Evolutionary conservation across 2,113 vertebrate species (phyloP).

Genomic region (Gasterosteus nipponicus): DNA sequence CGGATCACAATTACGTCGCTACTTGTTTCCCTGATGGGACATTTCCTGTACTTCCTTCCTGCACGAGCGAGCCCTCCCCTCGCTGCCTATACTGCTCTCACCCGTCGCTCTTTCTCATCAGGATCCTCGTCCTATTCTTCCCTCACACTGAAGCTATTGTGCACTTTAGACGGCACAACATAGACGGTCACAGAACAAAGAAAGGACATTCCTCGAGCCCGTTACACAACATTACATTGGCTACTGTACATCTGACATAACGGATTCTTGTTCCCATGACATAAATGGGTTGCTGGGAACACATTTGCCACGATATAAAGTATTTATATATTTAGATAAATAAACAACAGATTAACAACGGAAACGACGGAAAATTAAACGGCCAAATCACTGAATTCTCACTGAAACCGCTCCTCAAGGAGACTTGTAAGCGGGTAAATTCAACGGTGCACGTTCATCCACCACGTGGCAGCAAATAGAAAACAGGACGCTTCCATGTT

Average conservation of each 20-base stretch:
- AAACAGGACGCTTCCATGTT: conserved; percentile 3
- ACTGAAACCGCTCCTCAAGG: not conserved
- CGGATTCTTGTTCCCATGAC: not conserved
- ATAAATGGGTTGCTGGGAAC: not conserved
- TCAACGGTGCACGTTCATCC: not conserved
- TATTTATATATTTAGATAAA: not conserved
- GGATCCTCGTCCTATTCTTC: conserved; percentile 11
- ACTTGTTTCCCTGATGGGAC: conserved; percentile 73
- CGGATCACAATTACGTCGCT: conserved; percentile 68
- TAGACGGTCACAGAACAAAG: not conserved
- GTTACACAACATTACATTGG: not conserved
- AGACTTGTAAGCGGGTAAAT: not conserved
- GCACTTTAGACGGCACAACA: conserved; percentile 5
- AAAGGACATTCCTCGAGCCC: not conserved
- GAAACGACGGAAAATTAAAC: too few species aligned
- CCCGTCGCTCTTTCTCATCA: conserved; percentile 19
- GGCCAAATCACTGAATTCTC: too few species aligned
- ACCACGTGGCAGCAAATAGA: not conserved
- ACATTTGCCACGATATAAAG: not conserved
- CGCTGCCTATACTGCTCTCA: conserved; percentile 15
- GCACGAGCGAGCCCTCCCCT: conserved; percentile 54
- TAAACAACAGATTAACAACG: too few species aligned
- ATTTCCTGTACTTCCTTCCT: conserved; percentile 79
- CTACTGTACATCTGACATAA: not conserved
- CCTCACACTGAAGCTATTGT: not conserved